phyloP scores from a whole-genome alignment of 1,140 invertebrate species.

The Orchesella cincta region DNA sequence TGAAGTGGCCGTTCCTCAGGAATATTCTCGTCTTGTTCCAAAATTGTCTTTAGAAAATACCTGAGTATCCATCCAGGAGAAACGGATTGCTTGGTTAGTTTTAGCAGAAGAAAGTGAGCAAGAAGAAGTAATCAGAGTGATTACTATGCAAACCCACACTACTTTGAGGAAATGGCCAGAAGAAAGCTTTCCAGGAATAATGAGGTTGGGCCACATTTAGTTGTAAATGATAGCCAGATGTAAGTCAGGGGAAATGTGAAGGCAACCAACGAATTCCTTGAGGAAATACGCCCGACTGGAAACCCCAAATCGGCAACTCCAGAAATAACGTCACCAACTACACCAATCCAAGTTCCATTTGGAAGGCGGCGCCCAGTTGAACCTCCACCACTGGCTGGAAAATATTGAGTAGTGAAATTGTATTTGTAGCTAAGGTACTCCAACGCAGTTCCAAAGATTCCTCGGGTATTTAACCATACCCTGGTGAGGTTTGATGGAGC shows the following conservation, averaged over 20 bases:
- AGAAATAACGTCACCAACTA: not conserved
- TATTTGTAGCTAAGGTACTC: no score
- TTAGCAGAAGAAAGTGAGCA: no score
- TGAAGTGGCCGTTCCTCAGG: not conserved
- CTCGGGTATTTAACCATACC: no score
- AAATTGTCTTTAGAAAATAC: not conserved
- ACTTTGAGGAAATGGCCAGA: constrained; percentile 19
- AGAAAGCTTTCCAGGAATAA: constrained; percentile 40
- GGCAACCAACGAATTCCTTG: constrained; percentile 20
- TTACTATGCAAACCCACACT: constrained; percentile 41
- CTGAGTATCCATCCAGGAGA: not conserved
- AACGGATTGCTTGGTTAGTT: not conserved
- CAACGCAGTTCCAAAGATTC: no score
- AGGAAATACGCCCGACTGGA: not conserved
- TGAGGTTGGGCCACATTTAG: constrained; percentile 26
- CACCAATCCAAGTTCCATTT: constrained; percentile 41
- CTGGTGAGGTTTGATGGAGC: no score
- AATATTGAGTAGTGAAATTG: no score
- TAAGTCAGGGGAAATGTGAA: constrained; percentile 40
- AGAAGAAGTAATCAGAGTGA: no score
- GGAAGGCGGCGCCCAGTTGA: constrained; percentile 16
- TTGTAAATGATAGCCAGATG: constrained; percentile 42
- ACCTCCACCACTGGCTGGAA: no score
- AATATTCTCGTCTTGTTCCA: no score
- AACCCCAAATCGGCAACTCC: not conserved